These are phyloP conservation scores for Eristalinus sepulchralis DNA, from an alignment of 2,888 invertebrate species.

Conservation along the genomic window DNA sequence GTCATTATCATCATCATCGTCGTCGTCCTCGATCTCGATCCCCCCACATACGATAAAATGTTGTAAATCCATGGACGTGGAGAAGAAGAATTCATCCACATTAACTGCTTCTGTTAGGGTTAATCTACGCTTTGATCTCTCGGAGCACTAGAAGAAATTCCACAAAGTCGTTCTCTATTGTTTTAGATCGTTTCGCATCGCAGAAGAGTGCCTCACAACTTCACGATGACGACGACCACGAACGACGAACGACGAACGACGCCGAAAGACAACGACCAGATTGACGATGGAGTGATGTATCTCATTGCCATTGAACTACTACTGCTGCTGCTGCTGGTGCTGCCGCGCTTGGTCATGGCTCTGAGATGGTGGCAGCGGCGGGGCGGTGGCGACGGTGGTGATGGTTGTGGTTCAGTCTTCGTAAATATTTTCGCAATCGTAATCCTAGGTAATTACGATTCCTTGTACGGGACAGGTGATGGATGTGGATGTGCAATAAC, in stretches of 20 bases:
- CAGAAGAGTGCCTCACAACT: slow-evolving; percentile 21
- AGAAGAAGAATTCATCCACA: slow-evolving; percentile 50
- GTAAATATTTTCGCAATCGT: slow-evolving; percentile 64
- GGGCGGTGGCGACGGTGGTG: not conserved
- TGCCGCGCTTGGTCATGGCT: not conserved
- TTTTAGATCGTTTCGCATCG: slow-evolving; percentile 49
- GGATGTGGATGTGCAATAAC: slow-evolving; percentile 64
- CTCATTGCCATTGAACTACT: slow-evolving; percentile 15
- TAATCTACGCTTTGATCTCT: slow-evolving; percentile 59
- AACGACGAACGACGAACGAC: not conserved
- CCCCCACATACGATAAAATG: not conserved
- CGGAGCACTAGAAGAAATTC: slow-evolving; percentile 28
- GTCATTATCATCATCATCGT: slow-evolving; percentile 10
- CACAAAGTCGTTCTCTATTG: slow-evolving; percentile 56
- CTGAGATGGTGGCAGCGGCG: not conserved
- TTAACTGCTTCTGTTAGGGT: slow-evolving; percentile 60
- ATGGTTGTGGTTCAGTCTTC: slow-evolving; percentile 17
- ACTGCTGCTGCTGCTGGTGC: not conserved
- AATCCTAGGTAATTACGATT: slow-evolving; percentile 70
- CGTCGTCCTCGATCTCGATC: slow-evolving; percentile 24
- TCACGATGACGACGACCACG: not conserved
- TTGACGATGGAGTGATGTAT: slow-evolving; percentile 47
- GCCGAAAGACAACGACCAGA: not conserved
- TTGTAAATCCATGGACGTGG: not conserved
- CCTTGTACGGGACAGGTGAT: slow-evolving; percentile 69